A percentile compares a stretch with the other conserved stretches of the same genome.
These are phyloP conservation scores for Eristalis tenax DNA, from an alignment of 2,888 invertebrate genomes.

Conservation along the genomic window DNA sequence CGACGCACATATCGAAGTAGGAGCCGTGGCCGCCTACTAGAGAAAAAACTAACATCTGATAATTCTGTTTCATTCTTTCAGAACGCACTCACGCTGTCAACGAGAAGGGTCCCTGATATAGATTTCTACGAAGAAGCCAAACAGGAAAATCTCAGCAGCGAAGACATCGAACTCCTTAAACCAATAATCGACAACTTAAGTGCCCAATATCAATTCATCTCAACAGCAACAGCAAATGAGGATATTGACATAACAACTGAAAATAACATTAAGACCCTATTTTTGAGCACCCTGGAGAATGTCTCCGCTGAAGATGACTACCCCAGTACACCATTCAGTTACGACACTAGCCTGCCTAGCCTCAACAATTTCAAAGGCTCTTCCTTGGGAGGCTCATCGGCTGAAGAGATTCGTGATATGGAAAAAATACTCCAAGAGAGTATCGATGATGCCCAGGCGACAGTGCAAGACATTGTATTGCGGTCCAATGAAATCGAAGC, in stretches of 20 bases:
- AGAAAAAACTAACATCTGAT: too few species aligned
- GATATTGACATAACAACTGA: background rate
- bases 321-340: background rate
- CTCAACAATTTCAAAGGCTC: background rate
- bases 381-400: background rate
- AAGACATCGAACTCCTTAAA: conserved; percentile 34
- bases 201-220: conserved; percentile 7
- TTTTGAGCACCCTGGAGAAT: background rate
- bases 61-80: conserved; percentile 12
- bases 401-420: conserved; percentile 37
- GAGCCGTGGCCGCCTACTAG: too few species aligned
- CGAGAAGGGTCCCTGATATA: background rate
- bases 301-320: background rate
- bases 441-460: conserved; percentile 9
- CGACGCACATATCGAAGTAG: too few species aligned
- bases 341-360: conserved; percentile 17
- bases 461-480: conserved; percentile 13
- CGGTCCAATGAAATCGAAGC: conserved; percentile 10
- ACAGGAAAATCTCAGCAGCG: conserved; percentile 21
- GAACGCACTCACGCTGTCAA: background rate
- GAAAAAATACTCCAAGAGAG: conserved; percentile 40
- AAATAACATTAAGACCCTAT: background rate
- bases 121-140: conserved; percentile 29
- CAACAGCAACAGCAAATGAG: background rate
- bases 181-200: conserved; percentile 42